Evolutionary conservation across 35 echinoderm and acorn worm genomes (phyloP).

Genomic region (Lytechinus variegatus): DNA sequence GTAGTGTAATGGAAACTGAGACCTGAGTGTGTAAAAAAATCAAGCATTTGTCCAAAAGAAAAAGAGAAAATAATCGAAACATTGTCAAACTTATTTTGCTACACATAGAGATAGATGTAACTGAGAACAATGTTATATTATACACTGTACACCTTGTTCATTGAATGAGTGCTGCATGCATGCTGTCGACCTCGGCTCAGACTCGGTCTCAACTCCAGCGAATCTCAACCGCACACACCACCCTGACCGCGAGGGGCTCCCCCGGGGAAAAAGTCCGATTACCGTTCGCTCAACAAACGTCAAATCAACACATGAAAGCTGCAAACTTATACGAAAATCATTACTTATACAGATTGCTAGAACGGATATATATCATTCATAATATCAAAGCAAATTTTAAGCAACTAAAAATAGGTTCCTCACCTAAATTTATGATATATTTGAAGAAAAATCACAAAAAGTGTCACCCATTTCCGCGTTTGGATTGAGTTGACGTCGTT

Average conservation of each 20-base stretch:
- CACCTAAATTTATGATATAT: not conserved
- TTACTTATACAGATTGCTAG: not conserved
- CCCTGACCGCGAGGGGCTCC: not conserved
- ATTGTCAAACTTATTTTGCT: no score
- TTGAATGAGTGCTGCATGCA: no score
- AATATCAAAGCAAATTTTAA: not conserved
- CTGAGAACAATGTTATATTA: no score
- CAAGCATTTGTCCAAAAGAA: no score
- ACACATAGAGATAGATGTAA: no score
- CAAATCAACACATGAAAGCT: not conserved
- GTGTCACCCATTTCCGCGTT: conserved; percentile 8
- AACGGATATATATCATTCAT: not conserved
- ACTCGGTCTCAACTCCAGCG: no score
- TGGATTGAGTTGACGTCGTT: not conserved
- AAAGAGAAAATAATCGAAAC: no score
- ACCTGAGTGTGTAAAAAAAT: no score
- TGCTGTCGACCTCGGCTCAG: no score
- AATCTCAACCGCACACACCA: no score
- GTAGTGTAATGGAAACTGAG: no score
- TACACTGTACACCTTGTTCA: no score
- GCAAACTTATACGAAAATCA: not conserved
- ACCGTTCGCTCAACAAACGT: not conserved
- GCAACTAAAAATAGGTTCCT: not conserved
- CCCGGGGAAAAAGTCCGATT: not conserved
- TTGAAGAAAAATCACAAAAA: not conserved